phyloP scores from a whole-genome alignment of 2,888 invertebrate genomes.

The Druceiella hillmani region DNA sequence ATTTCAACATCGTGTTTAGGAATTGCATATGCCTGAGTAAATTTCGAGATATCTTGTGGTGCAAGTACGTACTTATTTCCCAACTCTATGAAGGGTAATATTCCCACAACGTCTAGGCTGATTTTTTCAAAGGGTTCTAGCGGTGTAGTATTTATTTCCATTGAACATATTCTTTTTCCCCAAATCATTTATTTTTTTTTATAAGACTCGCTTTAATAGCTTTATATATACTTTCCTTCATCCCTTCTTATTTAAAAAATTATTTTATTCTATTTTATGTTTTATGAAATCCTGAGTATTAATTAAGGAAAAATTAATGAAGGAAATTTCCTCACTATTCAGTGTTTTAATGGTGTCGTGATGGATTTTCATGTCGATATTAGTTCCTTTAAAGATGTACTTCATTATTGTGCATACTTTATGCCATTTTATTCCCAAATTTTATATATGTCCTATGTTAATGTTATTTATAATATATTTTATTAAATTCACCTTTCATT shows the following conservation, averaged over 20 bases:
- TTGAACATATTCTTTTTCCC: constrained; percentile 23
- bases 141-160: constrained; percentile 26
- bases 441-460: not conserved
- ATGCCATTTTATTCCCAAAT: constrained; percentile 1
- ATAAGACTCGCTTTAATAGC: constrained; percentile 23
- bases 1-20: constrained; percentile 26
- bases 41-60: constrained; percentile 21
- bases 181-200: constrained; percentile 20
- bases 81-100: constrained; percentile 20
- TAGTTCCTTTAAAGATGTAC: constrained; percentile 5
- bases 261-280: constrained; percentile 17
- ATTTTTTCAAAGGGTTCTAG: constrained; percentile 24
- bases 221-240: constrained; percentile 27
- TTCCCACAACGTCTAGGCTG: constrained; percentile 25
- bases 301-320: constrained; percentile 1
- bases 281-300: constrained; percentile 8
- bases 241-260: constrained; percentile 26
- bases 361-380: constrained; percentile 5
- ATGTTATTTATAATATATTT: constrained; percentile 3
- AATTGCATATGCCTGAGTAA: constrained; percentile 19
- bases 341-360: constrained; percentile 4
- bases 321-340: constrained; percentile 3
- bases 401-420: constrained; percentile 7
- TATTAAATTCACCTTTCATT: not conserved
- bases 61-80: too few species aligned